Percentiles rank a stretch among this genome's conserved stretches.
Conservation (phyloP, 1,140 invertebrate genomes). For the Steinernema feltiae region DNA sequence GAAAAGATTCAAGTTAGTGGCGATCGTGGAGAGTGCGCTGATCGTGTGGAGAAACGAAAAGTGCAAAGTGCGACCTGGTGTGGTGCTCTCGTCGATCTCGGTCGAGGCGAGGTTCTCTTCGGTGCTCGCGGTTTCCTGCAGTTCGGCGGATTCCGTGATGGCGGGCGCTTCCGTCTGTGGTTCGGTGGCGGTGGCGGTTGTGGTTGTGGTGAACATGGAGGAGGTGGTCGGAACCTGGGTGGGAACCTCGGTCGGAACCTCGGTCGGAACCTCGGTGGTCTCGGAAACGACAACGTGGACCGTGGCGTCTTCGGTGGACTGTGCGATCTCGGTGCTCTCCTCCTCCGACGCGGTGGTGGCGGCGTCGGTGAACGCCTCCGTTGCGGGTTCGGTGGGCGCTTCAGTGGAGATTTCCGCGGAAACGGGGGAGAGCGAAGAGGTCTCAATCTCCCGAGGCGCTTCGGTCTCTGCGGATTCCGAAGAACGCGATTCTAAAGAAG, state of each 20-base stretch:
- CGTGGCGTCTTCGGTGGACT: neutral
- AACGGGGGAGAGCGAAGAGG: neutral
- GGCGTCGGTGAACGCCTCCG: neutral
- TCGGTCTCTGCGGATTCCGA: neutral
- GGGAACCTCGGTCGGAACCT: neutral
- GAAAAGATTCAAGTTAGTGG: neutral
- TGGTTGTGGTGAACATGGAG: no score
- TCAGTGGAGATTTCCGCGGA: neutral
- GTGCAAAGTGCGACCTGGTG: neutral
- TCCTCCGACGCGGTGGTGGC: neutral
- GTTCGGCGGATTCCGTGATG: neutral
- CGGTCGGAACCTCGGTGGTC: constrained; percentile 1
- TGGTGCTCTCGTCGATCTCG: neutral
- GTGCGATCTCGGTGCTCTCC: neutral
- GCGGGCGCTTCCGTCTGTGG: neutral
- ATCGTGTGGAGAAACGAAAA: neutral
- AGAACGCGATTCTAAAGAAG: neutral
- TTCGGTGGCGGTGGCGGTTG: constrained; percentile 18
- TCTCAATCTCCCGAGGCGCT: neutral
- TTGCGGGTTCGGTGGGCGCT: neutral
- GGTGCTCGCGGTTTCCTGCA: constrained; percentile 2
- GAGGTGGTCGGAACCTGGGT: no score
- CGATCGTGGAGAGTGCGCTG: neutral
- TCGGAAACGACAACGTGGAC: neutral
- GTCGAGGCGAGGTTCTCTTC: neutral